A percentile compares a stretch with the other conserved stretches of the same genome.
Conservation (phyloP, 2,888 invertebrate genomes). For the Gari tellinella region DNA sequence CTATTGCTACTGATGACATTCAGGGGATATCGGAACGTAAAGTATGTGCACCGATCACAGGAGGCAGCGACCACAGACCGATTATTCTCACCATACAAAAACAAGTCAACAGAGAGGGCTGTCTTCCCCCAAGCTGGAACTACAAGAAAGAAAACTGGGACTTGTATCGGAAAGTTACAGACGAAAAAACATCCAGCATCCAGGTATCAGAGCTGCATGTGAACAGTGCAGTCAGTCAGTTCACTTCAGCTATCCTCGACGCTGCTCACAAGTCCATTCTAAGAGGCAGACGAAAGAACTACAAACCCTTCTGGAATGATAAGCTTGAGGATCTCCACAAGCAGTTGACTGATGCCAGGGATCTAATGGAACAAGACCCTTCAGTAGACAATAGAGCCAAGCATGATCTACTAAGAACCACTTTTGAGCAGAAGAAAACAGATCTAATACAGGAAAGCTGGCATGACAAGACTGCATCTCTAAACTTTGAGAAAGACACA, state of each 20-base stretch:
- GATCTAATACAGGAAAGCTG: neutral
- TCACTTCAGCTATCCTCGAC: slow-evolving; percentile 3
- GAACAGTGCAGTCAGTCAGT: neutral
- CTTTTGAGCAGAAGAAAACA: neutral
- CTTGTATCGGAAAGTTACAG: neutral
- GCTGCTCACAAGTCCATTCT: slow-evolving; percentile 11
- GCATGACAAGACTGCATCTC: slow-evolving; percentile 10
- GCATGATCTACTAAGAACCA: slow-evolving; percentile 1
- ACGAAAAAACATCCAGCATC: neutral
- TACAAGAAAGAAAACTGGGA: slow-evolving; percentile 8
- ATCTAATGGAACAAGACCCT: slow-evolving; percentile 2
- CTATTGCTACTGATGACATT: slow-evolving; percentile 35
- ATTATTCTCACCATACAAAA: slow-evolving; percentile 14
- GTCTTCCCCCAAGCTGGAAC: slow-evolving; percentile 15
- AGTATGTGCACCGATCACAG: slow-evolving; percentile 19
- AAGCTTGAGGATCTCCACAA: neutral
- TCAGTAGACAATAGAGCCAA: slow-evolving; percentile 7
- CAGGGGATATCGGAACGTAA: slow-evolving; percentile 9
- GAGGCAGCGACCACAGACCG: slow-evolving; percentile 33
- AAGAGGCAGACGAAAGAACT: slow-evolving; percentile 1
- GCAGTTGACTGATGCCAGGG: neutral
- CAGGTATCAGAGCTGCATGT: neutral
- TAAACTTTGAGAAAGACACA: slow-evolving; percentile 21
- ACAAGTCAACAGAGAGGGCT: slow-evolving; percentile 6
- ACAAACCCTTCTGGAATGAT: slow-evolving; percentile 15